Percentiles rank a stretch among this genome's conserved stretches.
Evolutionary conservation across 2,113 vertebrate genomes (phyloP).

Genomic region (Dromas ardeola): DNA sequence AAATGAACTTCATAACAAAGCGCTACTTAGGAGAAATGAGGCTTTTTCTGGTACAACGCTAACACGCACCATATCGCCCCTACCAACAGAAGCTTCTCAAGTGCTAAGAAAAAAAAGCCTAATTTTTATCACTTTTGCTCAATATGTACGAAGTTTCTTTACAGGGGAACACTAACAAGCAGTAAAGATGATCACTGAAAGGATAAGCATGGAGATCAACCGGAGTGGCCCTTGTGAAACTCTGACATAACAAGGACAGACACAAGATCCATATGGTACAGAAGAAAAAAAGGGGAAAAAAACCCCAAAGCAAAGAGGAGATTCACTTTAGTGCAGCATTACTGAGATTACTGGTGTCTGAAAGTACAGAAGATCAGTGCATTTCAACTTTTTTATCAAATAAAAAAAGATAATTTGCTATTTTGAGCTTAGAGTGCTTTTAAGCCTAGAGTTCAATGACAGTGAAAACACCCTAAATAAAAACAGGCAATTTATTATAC

Average conservation of each 20-base stretch:
- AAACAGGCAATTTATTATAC: neutral
- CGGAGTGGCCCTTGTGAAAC: neutral
- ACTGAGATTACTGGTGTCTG: neutral
- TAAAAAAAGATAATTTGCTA: neutral
- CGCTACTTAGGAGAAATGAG: neutral
- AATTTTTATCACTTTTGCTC: neutral
- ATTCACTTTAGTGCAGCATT: neutral
- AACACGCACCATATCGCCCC: neutral
- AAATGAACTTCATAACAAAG: conserved; percentile 57
- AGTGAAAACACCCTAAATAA: neutral
- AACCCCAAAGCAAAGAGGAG: neutral
- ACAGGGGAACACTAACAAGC: neutral
- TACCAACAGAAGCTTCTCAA: neutral
- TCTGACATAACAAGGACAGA: neutral
- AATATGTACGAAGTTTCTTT: neutral
- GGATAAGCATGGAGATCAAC: neutral
- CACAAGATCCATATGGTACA: neutral
- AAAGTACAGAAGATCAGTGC: neutral
- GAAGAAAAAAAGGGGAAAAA: neutral
- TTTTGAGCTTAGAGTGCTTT: neutral
- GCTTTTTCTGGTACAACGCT: neutral
- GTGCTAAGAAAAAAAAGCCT: neutral
- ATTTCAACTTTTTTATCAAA: neutral
- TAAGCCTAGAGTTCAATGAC: neutral
- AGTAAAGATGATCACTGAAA: neutral